Evolutionary conservation across 2,113 vertebrate genomes (phyloP).

Genomic region (Terrapene triunguis): DNA sequence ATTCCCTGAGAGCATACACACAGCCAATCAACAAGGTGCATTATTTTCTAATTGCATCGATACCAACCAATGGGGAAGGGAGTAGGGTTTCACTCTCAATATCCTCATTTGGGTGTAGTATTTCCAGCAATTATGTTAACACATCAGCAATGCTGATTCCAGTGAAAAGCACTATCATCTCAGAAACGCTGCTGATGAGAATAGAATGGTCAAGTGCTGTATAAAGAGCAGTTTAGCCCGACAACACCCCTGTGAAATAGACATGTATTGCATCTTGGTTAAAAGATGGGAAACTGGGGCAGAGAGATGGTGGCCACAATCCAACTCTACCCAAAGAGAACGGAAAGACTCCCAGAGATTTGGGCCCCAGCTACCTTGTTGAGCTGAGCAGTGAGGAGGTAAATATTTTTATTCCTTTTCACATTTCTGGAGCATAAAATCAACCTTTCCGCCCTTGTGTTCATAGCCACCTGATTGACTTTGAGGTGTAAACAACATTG

Average conservation of each 20-base stretch:
- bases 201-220: background rate
- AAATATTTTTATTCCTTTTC: background rate
- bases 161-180: background rate
- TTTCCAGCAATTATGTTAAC: background rate
- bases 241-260: too few species aligned
- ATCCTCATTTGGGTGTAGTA: background rate
- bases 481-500: rapidly evolving
- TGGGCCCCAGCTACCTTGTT: too few species aligned
- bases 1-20: background rate
- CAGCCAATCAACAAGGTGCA: background rate
- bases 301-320: too few species aligned
- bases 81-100: background rate
- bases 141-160: background rate
- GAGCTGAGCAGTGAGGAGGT: too few species aligned
- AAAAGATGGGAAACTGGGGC: too few species aligned
- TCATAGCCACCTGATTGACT: rapidly evolving
- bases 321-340: too few species aligned
- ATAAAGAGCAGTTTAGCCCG: background rate
- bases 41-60: background rate
- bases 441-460: background rate
- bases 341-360: too few species aligned
- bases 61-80: background rate
- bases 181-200: background rate
- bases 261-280: too few species aligned
- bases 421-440: rapidly evolving